Percentiles rank a stretch among this genome's conserved stretches.
Evolutionary conservation across 2,888 invertebrate genomes (phyloP).

Genomic region (Steinernema hermaphroditum): DNA sequence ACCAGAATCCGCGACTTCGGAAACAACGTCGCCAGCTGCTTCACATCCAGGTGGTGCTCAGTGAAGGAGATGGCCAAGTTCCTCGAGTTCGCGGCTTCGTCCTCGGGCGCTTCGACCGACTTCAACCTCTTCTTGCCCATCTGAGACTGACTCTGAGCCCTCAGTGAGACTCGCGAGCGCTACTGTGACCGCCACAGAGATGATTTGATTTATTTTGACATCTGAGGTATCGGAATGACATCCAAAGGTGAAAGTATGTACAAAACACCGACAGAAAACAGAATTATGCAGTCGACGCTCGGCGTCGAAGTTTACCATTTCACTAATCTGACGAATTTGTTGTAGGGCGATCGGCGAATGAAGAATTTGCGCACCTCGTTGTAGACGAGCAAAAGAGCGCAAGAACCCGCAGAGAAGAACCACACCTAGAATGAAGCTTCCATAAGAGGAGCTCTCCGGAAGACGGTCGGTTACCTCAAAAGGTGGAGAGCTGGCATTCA

Average conservation of each 20-base stretch:
- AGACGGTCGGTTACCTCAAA: neutral
- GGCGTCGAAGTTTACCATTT: conserved; percentile 6
- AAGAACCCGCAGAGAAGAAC: conserved; percentile 41
- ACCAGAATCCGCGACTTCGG: conserved; percentile 31
- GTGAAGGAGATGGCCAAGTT: conserved; percentile 29
- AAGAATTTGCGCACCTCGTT: conserved; percentile 48
- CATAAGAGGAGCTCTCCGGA: neutral
- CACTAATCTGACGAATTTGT: conserved; percentile 29
- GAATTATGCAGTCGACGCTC: neutral
- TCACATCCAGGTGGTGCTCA: conserved; percentile 34
- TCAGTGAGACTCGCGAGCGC: too few relatives aligned
- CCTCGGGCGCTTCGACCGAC: neutral
- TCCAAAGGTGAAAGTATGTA: neutral
- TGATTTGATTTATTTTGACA: conserved; percentile 28
- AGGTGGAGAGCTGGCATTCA: conserved; percentile 45
- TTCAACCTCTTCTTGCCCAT: conserved; percentile 12
- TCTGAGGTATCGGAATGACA: neutral
- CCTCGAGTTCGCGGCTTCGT: neutral
- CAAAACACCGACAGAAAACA: neutral
- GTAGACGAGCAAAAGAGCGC: conserved; percentile 34
- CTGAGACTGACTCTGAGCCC: neutral
- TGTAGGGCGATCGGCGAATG: conserved; percentile 45
- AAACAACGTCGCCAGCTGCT: conserved; percentile 23
- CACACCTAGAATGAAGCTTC: neutral
- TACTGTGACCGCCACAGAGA: neutral